Base-by-base conservation (phyloP, 2,113 vertebrate species). In the Australoheros scitulus region DNA sequence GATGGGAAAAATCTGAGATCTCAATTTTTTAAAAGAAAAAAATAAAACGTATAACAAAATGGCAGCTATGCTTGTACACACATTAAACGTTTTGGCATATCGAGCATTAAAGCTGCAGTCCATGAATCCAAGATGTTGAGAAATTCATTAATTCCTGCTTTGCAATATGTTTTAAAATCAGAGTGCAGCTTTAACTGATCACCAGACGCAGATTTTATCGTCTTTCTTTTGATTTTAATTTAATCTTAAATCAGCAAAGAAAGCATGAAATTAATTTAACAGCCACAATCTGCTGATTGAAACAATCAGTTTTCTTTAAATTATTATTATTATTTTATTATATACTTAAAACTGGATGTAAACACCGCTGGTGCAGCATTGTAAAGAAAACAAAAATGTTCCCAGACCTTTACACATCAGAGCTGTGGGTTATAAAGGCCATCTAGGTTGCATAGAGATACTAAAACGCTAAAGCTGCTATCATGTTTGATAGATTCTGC, bases 391-490 rank as follows among this genome's bases (percentile, higher is more conserved):
- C 3, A 56, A 15, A 50, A 68, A 60, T 4, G 24, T 76, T 56
- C 79, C 38, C 41, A 38, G 79, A 81, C 84, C 76, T 82, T 75
- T 77, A 81, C 63, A 83, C 36, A 76, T 64, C 82, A 80, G 64
- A 80, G 83, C 87, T 24, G 81, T 58, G 80, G 61, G 43, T 77
- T 13, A 75, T 38, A 91, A 92, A 92, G 85, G 90, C 81, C 82
- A 17, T 90, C 88, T 82, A 85, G 84, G 77, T 93, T 93, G 90
- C 92, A 92, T 93, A 92, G 92, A 89, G 77, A 91, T 80, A 82
- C 89, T 88, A 92, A 91, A 93, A 77, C 18, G 84, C 93, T 92
- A 89, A 93, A 92, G 92, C 90, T 75, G 77, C 87, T 38, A 79
- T 89, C 83, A 59, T 50, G 76, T 82, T 43, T 7, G 68, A 90